Base-by-base conservation (phyloP, 2,797 vertebrate genomes). In the Microctenopoma lineatum region DNA sequence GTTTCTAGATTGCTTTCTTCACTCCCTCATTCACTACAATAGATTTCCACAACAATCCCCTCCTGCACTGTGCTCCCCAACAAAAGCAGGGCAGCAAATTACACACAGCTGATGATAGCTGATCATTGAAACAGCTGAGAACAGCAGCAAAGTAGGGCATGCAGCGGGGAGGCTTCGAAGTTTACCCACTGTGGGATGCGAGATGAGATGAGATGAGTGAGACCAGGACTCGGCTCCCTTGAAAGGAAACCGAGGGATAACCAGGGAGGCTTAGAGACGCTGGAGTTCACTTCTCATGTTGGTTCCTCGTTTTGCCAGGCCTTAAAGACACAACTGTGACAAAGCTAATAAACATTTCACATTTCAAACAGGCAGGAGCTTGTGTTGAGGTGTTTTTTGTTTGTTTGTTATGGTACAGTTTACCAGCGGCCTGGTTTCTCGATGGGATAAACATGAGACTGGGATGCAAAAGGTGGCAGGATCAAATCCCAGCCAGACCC, bases 91-190 rank as follows among this genome's bases (percentile, higher is more conserved):
- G 26, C 42, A 53, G 13, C 5, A 46, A 62, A 72, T 67, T 44
- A 54, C 4, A 59, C 32, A 42, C 47, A 48, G 26, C 70, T 60
- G 21, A 21, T 18, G 42, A 44, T 3, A 9, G 25, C 18, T 46
- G 53, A 34, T 61, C 53, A 51, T 26, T n/a, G 44, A 55, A 59
- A 48, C 27, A 29, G 53, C 32, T 62, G 59, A 61, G 45, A 70
- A 27, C 4, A 34, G 56, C 16, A 55, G 63, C 52, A 51, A 21
- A 58, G 27, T 58, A 21, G 27, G 45, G 41, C 39, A 38, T 13
- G 36, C 38, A 42, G 56, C 1, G 0, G n/a, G 16, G 26, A 21
- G 29, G 14, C 25, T 27, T 54, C 7, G 18, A 36, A 32, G 44
- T 55, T 58, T 29, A 21, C 38, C 58, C 0, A 0, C 44, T 39